Evolutionary conservation across 1,140 invertebrate genomes (phyloP).

Genomic region (Mylabris phalerata): DNA sequence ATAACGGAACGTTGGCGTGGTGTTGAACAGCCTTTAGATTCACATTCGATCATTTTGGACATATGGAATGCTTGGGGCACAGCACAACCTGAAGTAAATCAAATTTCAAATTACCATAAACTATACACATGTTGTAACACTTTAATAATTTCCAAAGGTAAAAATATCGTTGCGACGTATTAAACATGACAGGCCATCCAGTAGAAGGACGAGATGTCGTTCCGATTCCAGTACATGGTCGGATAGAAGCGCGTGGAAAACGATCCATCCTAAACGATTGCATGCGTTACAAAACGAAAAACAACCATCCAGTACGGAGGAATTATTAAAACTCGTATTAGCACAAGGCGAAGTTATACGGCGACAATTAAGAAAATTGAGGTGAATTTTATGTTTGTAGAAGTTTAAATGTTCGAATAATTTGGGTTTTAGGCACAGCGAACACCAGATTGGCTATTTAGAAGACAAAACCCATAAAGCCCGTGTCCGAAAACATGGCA

Average conservation of each 20-base stretch:
- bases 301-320: slow-evolving; percentile 52
- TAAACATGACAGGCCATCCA: slow-evolving; percentile 30
- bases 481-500: slow-evolving; percentile 65
- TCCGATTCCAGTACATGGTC: slow-evolving; percentile 38
- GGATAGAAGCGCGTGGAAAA: slow-evolving; percentile 36
- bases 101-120: neutral
- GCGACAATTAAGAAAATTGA: slow-evolving; percentile 58
- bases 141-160: slow-evolving; percentile 25
- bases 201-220: slow-evolving; percentile 32
- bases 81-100: slow-evolving; percentile 58
- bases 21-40: slow-evolving; percentile 63
- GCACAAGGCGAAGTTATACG: slow-evolving; percentile 77
- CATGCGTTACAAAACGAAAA: slow-evolving; percentile 37
- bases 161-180: slow-evolving; percentile 39
- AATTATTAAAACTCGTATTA: slow-evolving; percentile 67
- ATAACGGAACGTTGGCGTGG: slow-evolving; percentile 58
- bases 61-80: slow-evolving; percentile 70
- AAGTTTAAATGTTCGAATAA: neutral
- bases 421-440: slow-evolving; percentile 59
- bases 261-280: slow-evolving; percentile 38
- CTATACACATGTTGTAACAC: neutral
- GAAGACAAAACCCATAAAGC: slow-evolving; percentile 67
- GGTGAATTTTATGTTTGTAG: slow-evolving; percentile 37
- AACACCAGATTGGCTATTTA: slow-evolving; percentile 66
- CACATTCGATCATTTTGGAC: slow-evolving; percentile 61